Evolutionary conservation across 2,113 vertebrate species (phyloP).

Genomic region (Caretta caretta): DNA sequence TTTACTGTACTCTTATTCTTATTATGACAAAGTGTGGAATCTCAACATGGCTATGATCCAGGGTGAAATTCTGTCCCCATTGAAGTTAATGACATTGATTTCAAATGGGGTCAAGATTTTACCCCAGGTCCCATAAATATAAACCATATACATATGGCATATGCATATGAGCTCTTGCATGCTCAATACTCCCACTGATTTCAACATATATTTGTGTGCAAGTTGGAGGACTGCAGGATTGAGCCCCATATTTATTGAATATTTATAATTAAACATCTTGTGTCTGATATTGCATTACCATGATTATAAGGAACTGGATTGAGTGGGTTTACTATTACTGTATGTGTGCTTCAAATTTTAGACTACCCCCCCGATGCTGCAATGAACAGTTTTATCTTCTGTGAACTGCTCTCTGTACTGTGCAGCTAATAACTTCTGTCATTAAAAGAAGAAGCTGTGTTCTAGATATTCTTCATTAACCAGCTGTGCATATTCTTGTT

Average conservation of each 20-base stretch:
- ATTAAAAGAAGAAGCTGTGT: constrained; percentile 44
- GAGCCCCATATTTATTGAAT: constrained; percentile 37
- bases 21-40: too few species aligned
- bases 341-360: not conserved
- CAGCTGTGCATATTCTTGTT: not conserved
- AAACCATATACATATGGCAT: too few species aligned
- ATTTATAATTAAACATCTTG: constrained; percentile 49
- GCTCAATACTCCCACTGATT: not conserved
- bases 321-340: not conserved
- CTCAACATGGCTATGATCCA: too few species aligned
- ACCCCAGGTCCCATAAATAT: not conserved
- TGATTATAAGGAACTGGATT: not conserved
- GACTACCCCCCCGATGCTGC: constrained; percentile 15
- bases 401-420: constrained; percentile 34
- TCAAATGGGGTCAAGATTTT: too few species aligned
- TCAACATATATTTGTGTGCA: not conserved
- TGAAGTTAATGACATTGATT: too few species aligned
- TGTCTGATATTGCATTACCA: constrained; percentile 30
- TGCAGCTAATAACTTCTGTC: constrained; percentile 11
- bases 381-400: not conserved
- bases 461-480: constrained; percentile 12
- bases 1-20: too few species aligned
- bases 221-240: not conserved
- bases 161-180: not conserved
- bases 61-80: too few species aligned